Conservation (phyloP, 1,140 invertebrate genomes). For the Anagrus nilaparvatae region DNA sequence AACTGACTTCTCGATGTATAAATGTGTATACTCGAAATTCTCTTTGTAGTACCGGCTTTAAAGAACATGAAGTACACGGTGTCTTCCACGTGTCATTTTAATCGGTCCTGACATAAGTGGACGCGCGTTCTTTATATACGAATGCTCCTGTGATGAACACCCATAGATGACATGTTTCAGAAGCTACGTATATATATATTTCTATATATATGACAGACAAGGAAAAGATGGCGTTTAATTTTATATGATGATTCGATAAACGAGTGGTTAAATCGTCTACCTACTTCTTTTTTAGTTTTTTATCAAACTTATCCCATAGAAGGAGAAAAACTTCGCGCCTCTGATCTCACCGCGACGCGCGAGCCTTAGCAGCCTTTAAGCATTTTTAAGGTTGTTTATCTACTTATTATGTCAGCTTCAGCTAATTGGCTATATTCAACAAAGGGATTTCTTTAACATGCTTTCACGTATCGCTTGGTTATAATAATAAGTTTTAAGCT, state of each 20-base stretch:
- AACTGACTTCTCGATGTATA: no score
- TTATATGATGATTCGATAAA: no score
- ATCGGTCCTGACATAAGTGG: slow-evolving; percentile 16
- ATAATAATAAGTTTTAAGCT: no score
- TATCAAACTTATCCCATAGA: no score
- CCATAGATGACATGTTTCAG: no score
- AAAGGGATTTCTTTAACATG: slow-evolving; percentile 3
- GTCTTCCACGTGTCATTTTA: slow-evolving; percentile 7
- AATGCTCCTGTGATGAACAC: no score
- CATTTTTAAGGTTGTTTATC: slow-evolving; percentile 19
- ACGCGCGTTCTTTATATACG: slow-evolving; percentile 3
- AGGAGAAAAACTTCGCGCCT: slow-evolving; percentile 19
- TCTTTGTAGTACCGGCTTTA: no score
- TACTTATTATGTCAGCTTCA: slow-evolving; percentile 21
- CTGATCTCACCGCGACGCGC: slow-evolving; percentile 20
- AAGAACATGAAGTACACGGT: neutral
- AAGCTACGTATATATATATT: no score
- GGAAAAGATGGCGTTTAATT: no score
- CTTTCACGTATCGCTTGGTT: slow-evolving; percentile 18
- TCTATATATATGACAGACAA: no score
- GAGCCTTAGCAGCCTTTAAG: slow-evolving; percentile 9
- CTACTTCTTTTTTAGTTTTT: no score
- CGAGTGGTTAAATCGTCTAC: slow-evolving; percentile 20
- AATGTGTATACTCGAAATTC: no score
- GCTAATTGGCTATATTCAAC: slow-evolving; percentile 20